These are phyloP conservation scores for Pecten maximus DNA, from an alignment of 2,888 invertebrate species.

Conservation along the genomic window DNA sequence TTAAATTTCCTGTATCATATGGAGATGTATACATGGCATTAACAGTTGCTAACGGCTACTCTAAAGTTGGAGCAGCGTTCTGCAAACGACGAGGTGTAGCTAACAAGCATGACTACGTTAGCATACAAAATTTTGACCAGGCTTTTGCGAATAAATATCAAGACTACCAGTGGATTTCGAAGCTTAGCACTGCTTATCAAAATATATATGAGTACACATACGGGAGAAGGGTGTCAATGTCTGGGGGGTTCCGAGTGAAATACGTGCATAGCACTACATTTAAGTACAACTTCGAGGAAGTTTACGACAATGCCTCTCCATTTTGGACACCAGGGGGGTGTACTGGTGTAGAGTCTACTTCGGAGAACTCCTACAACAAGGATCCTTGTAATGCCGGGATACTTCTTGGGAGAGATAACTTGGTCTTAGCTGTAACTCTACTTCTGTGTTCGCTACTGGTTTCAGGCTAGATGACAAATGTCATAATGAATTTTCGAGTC, in stretches of 20 bases:
- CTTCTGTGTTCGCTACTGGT: not conserved
- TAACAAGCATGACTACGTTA: not conserved
- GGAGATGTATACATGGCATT: not conserved
- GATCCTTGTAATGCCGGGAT: not conserved
- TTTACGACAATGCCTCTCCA: conserved; percentile 38
- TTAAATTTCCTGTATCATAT: not conserved
- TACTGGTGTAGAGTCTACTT: not conserved
- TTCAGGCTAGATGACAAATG: not conserved
- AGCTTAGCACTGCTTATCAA: not conserved
- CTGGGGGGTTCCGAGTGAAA: conserved; percentile 23
- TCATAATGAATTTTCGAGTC: too few relatives aligned
- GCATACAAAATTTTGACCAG: not conserved
- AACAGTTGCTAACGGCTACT: not conserved
- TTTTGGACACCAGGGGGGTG: conserved; percentile 38
- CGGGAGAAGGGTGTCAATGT: not conserved
- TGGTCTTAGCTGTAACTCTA: not conserved
- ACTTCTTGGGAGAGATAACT: not conserved
- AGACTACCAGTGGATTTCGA: not conserved
- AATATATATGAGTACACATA: not conserved
- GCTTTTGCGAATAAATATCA: not conserved
- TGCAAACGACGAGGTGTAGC: not conserved
- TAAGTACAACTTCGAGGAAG: not conserved
- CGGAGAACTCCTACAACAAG: not conserved
- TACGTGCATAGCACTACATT: not conserved
- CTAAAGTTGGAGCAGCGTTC: not conserved